Conservation (phyloP, 2,888 invertebrate species). For the Tetranychus piercei region DNA sequence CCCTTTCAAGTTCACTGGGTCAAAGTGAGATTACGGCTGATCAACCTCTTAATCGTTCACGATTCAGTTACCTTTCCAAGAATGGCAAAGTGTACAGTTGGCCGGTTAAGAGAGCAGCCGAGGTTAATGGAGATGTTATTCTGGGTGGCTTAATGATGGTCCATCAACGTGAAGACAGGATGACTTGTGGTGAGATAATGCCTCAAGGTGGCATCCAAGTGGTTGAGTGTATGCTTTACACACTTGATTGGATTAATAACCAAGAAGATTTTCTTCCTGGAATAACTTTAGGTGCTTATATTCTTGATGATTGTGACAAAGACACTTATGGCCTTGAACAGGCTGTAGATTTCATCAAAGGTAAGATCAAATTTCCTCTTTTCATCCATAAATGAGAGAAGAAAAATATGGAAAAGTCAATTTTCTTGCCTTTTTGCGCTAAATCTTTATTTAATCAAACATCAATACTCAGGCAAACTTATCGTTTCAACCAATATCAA, state of each 20-base stretch:
- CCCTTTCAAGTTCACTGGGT: no score
- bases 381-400: no score
- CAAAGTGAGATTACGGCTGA: background rate
- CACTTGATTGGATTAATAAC: slow-evolving; percentile 58
- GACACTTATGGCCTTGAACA: slow-evolving; percentile 87
- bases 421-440: no score
- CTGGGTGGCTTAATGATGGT: slow-evolving; percentile 88
- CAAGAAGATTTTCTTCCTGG: slow-evolving; percentile 48
- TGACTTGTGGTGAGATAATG: slow-evolving; percentile 81
- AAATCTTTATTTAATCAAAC: no score
- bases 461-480: no score
- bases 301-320: slow-evolving; percentile 84
- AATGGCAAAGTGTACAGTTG: background rate
- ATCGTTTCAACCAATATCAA: no score
- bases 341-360: slow-evolving; percentile 90
- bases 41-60: background rate
- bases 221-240: slow-evolving; percentile 75
- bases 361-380: slow-evolving; percentile 39
- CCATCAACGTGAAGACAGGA: slow-evolving; percentile 67
- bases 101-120: slow-evolving; percentile 69
- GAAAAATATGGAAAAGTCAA: no score
- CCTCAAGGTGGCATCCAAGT: slow-evolving; percentile 64
- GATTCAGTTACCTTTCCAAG: background rate
- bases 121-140: slow-evolving; percentile 67
- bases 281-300: slow-evolving; percentile 62